These are phyloP conservation scores for Camponotus vicinus DNA, from an alignment of 1,140 invertebrate genomes.

Conservation along the genomic window DNA sequence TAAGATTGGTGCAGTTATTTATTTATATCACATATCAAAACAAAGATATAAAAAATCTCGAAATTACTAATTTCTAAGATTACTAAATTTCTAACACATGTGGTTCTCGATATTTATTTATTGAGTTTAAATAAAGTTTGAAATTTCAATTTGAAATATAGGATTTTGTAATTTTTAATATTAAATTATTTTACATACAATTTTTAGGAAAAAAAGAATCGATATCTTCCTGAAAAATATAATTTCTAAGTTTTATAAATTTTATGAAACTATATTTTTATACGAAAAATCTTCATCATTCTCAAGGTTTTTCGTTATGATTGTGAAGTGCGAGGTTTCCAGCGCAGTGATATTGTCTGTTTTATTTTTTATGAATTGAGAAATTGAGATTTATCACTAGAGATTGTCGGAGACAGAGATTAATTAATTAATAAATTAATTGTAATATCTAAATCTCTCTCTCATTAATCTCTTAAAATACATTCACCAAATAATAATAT, in stretches of 20 bases:
- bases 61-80: background rate
- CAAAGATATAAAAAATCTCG: no score
- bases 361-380: slow-evolving; percentile 41
- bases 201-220: background rate
- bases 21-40: no score
- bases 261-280: slow-evolving; percentile 26
- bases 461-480: slow-evolving; percentile 14
- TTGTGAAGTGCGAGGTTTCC: slow-evolving; percentile 58
- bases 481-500: slow-evolving; percentile 7
- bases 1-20: no score
- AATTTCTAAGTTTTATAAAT: background rate
- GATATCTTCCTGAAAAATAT: background rate
- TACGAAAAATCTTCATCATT: slow-evolving; percentile 21
- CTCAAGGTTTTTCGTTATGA: slow-evolving; percentile 45
- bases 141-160: background rate
- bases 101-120: background rate
- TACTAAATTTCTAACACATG: background rate
- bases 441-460: background rate
- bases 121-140: background rate
- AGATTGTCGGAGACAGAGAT: slow-evolving; percentile 29
- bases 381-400: slow-evolving; percentile 23
- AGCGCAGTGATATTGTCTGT: slow-evolving; percentile 41
- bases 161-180: background rate
- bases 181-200: background rate
- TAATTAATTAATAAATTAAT: slow-evolving; percentile 26